Percentiles rank a stretch among this genome's conserved stretches.
Evolutionary conservation across 2,888 invertebrate genomes (phyloP).

Genomic region (Helicoverpa assulta): DNA sequence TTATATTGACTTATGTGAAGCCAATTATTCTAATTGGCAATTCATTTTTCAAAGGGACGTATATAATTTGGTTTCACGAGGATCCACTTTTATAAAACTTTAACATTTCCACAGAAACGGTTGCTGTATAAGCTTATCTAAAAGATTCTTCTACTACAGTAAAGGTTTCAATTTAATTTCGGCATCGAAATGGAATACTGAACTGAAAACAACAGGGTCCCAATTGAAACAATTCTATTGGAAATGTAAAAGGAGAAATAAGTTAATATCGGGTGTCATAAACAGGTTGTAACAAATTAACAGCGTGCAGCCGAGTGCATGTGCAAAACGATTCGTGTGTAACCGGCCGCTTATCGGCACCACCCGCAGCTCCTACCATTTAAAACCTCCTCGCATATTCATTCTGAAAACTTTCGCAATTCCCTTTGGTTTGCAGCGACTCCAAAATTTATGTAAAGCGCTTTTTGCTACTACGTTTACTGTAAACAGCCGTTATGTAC

Average conservation of each 20-base stretch:
- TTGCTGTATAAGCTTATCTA: conserved; percentile 19
- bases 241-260: conserved; percentile 27
- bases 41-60: neutral
- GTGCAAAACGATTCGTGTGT: conserved; percentile 43
- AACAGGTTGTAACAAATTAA: conserved; percentile 56
- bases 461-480: conserved; percentile 64
- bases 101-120: conserved; percentile 8
- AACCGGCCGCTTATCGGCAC: conserved; percentile 62
- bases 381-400: conserved; percentile 81
- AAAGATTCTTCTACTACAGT: neutral
- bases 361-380: conserved; percentile 63
- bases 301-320: conserved; percentile 50
- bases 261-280: conserved; percentile 42
- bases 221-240: conserved; percentile 11
- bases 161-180: conserved; percentile 5
- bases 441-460: conserved; percentile 75
- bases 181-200: conserved; percentile 4
- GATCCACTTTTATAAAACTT: conserved; percentile 4
- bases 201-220: neutral
- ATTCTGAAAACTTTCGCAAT: conserved; percentile 81
- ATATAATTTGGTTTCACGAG: neutral
- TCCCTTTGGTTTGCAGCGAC: conserved; percentile 76
- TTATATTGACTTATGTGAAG: neutral
- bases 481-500: conserved; percentile 45
- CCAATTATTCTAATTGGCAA: neutral